A percentile compares a stretch with the other conserved stretches of the same genome.
Conservation (phyloP, 2,797 vertebrate species). For the Adrianichthys oophorus region DNA sequence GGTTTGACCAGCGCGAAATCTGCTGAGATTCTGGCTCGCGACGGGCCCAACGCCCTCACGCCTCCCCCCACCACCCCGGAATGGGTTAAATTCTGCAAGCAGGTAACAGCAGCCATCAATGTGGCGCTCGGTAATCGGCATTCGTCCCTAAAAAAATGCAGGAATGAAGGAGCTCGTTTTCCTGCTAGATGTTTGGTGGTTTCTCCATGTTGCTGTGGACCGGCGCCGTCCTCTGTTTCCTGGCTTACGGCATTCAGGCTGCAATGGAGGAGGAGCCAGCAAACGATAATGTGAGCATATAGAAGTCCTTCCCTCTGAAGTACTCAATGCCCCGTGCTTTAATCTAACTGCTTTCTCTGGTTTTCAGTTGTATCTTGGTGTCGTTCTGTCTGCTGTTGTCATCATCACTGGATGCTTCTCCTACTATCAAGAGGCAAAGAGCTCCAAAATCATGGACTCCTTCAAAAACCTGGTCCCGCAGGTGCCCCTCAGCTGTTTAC, state of each 20-base stretch:
- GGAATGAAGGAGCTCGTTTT: not conserved
- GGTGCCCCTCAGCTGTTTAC: constrained; percentile 63
- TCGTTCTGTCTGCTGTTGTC: constrained; percentile 93
- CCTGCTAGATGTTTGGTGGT: constrained; percentile 88
- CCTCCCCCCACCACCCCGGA: constrained; percentile 95
- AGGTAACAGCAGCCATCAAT: constrained; percentile 40
- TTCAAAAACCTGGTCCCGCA: constrained; percentile 98
- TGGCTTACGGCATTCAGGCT: constrained; percentile 89
- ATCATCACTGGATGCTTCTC: constrained; percentile 98
- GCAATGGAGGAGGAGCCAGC: constrained; percentile 84
- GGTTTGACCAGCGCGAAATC: constrained; percentile 84
- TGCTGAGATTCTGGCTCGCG: constrained; percentile 89
- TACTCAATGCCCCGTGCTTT: too few relatives aligned
- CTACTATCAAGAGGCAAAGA: constrained; percentile 98
- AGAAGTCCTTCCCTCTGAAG: too few relatives aligned
- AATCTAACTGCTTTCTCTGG: not conserved
- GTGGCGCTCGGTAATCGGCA: too few relatives aligned
- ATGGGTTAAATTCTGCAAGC: constrained; percentile 96
- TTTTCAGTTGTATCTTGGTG: constrained; percentile 87
- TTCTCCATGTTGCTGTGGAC: constrained; percentile 97
- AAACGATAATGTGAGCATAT: constrained; percentile 87
- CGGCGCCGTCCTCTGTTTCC: constrained; percentile 93
- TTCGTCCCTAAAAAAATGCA: too few relatives aligned
- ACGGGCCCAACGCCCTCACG: constrained; percentile 92
- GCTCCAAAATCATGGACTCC: constrained; percentile 66